A percentile compares a stretch with the other conserved stretches of the same genome.
Conservation (phyloP, 2,113 vertebrate genomes). For the Saguinus imperator region DNA sequence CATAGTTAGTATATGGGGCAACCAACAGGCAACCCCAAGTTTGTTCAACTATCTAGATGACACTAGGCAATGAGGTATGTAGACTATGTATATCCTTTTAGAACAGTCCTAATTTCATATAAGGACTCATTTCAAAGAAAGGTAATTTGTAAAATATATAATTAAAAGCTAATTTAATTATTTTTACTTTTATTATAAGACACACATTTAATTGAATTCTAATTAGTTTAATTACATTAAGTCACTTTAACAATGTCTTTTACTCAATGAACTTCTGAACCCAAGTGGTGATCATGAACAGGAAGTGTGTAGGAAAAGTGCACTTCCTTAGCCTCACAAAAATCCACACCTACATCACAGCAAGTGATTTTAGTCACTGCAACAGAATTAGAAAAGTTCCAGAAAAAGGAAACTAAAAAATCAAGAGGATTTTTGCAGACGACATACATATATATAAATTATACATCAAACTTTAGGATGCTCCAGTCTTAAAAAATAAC, state of each 20-base stretch:
- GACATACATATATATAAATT: neutral
- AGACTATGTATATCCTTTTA: neutral
- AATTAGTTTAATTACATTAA: slow-evolving; percentile 38
- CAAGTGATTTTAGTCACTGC: neutral
- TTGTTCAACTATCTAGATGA: neutral
- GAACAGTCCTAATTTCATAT: neutral
- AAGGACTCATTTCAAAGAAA: slow-evolving; percentile 36
- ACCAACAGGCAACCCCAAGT: slow-evolving; percentile 14
- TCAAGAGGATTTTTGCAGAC: neutral
- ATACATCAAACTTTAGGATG: neutral
- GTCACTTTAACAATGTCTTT: slow-evolving; percentile 49
- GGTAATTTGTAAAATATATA: neutral
- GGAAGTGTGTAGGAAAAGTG: neutral
- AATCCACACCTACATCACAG: slow-evolving; percentile 20
- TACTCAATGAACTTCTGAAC: neutral
- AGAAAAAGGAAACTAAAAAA: slow-evolving; percentile 9
- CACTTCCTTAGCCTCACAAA: slow-evolving; percentile 23
- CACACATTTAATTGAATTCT: slow-evolving; percentile 16
- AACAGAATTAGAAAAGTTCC: slow-evolving; percentile 2
- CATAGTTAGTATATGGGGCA: neutral
- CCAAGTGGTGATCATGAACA: neutral
- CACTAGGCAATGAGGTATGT: neutral
- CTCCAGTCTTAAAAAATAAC: slow-evolving; percentile 29
- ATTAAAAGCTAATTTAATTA: slow-evolving; percentile 9
- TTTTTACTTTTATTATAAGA: slow-evolving; percentile 49